Evolutionary conservation across 23 tunicate genomes (phyloP).

Genomic region (Diplosoma virens): DNA sequence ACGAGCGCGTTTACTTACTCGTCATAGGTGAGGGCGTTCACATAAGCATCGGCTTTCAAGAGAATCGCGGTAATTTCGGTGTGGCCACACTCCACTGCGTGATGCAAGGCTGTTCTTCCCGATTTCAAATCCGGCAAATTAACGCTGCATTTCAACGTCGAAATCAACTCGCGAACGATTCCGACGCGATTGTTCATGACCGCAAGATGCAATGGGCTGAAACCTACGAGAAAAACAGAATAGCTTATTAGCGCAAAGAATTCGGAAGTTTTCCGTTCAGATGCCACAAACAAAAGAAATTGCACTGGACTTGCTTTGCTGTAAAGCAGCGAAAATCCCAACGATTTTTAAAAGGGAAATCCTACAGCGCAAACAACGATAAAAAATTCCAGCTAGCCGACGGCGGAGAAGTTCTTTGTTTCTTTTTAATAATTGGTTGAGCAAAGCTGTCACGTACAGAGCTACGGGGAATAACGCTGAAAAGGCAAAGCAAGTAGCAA

Average conservation of each 20-base stretch:
- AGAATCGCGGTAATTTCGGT: constrained; percentile 18
- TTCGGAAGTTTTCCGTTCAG: constrained; percentile 11
- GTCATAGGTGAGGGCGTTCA: constrained; percentile 71
- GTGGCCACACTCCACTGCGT: constrained; percentile 60
- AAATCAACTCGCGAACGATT: constrained; percentile 29
- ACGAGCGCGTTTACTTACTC: too few relatives aligned
- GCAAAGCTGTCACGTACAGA: too few relatives aligned
- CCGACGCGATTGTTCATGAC: constrained; percentile 42
- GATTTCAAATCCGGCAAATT: constrained; percentile 54
- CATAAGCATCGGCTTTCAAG: constrained; percentile 35
- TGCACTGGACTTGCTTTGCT: too few relatives aligned
- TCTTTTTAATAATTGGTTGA: too few relatives aligned
- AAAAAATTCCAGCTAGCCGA: constrained; percentile 13
- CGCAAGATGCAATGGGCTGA: constrained; percentile 67
- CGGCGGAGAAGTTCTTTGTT: neutral
- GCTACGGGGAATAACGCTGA: neutral
- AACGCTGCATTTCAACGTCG: constrained; percentile 38
- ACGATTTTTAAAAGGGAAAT: constrained; percentile 2
- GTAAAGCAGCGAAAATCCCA: constrained; percentile 13
- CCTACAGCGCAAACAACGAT: neutral
- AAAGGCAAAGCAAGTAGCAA: neutral
- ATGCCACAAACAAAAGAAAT: neutral
- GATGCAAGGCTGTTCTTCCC: constrained; percentile 86
- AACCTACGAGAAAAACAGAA: constrained; percentile 35
- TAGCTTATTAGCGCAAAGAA: neutral